Base-by-base conservation (phyloP, 2,113 vertebrate species). In the Lanius collurio region DNA sequence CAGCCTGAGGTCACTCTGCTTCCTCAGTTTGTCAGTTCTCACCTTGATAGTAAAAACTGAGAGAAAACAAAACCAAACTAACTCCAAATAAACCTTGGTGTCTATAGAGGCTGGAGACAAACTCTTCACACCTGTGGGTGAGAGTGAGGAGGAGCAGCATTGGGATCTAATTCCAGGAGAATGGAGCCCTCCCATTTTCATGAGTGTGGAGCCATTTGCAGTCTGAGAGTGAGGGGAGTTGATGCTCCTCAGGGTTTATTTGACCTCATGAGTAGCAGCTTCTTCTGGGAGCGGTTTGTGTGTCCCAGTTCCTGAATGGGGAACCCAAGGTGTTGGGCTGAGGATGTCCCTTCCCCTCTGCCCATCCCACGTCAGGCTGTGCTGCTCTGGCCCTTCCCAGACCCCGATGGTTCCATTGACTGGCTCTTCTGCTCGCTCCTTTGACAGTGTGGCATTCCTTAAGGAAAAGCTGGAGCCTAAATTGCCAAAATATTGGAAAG, bases 291-390 rank as follows among this genome's bases (percentile, higher is more conserved):
- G 18, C 9, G 15, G 7, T 55, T 20, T 23, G 39, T 55, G 22
- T 69, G 59, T 21, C 23, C 11, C 57, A 12, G 1, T 41, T 46
- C 37, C 67, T 31, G 63, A 5, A 3, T 1, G 46, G 49, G 46
- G 55, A 55, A 2, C 16, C 19, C 10, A 0, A 11, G 41, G 33
- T 4, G 2, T 4, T 53, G 20, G 4, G 15, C 16, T 5, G 3
- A 5, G 57, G 22, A 1, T 9, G 47, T 33, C 52, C 35, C 7
- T 2, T 2, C 1, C 26, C 57, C 62, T 5, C 6, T 28, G 71
- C 6, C 31, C 4, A 10, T 4, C 41, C 35, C 1, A 0, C 3
- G 2, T 4, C 6, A 13, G 52, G 37, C 14, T 4, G 49, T 19
- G 63, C 68, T 62, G 68, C 73, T 55, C 44, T 22, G 42, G 14